A percentile compares a stretch with the other conserved stretches of the same genome.
These are phyloP conservation scores for Temnothorax rugatulus DNA, from an alignment of 2,888 invertebrate genomes.

Conservation along the genomic window DNA sequence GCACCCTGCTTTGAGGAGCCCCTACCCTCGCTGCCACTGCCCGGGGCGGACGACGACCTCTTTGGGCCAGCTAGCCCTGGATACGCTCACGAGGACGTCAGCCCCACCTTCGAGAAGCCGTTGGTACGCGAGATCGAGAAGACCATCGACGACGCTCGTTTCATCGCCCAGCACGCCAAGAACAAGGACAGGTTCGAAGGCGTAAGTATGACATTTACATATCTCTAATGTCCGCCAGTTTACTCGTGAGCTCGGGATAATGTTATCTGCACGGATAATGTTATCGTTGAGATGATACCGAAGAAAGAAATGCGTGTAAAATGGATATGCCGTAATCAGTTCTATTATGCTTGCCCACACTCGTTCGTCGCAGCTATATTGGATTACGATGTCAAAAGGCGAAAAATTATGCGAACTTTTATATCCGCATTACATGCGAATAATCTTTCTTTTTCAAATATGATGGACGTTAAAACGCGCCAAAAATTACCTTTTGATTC, in stretches of 20 bases:
- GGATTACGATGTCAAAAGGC: not conserved
- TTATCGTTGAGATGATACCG: not conserved
- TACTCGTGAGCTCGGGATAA: not conserved
- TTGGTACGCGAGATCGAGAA: slow-evolving; percentile 95
- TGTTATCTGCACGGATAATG: not conserved
- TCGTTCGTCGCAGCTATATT: not conserved
- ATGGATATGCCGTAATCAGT: not conserved
- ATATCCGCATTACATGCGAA: not conserved
- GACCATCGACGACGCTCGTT: slow-evolving; percentile 96
- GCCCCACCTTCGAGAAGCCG: slow-evolving; percentile 94
- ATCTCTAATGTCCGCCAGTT: not conserved
- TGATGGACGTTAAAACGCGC: not conserved
- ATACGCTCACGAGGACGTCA: slow-evolving; percentile 88
- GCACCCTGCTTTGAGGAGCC: slow-evolving; percentile 88
- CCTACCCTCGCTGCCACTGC: slow-evolving; percentile 90
- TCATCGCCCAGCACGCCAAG: slow-evolving; percentile 97
- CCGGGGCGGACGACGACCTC: slow-evolving; percentile 94
- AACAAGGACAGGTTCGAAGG: slow-evolving; percentile 98
- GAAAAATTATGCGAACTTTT: slow-evolving; percentile 13
- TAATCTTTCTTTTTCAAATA: not conserved
- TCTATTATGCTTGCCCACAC: not conserved
- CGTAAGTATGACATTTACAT: slow-evolving; percentile 89
- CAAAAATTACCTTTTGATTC: not conserved
- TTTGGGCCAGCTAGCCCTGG: slow-evolving; percentile 91
- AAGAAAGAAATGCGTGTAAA: not conserved